These are phyloP conservation scores for Spea hammondii DNA, from an alignment of 2,797 vertebrate species.

Conservation along the genomic window DNA sequence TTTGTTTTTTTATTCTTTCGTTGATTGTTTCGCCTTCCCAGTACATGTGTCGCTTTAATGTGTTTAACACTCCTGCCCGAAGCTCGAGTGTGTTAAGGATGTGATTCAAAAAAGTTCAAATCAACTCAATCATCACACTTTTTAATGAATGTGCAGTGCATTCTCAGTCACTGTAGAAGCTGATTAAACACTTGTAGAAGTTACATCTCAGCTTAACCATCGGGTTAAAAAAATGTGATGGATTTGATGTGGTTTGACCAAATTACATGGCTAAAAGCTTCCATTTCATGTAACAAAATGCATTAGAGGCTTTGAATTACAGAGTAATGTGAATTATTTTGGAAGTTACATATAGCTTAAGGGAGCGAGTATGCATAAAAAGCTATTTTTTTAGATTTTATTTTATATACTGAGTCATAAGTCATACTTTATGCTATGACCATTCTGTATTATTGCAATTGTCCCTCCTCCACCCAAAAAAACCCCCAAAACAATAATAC, in stretches of 20 bases:
- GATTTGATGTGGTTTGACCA: slow-evolving; percentile 35
- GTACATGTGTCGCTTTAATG: too few relatives aligned
- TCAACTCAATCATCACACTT: slow-evolving; percentile 5
- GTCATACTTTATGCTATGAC: neutral
- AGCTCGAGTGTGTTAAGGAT: too few relatives aligned
- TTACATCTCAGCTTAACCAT: slow-evolving; percentile 18
- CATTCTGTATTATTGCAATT: neutral
- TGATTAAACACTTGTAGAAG: slow-evolving; percentile 17
- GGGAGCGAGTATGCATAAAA: neutral
- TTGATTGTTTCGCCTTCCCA: too few relatives aligned
- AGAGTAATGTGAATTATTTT: slow-evolving; percentile 5
- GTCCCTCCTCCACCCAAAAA: too few relatives aligned
- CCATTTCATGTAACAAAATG: slow-evolving; percentile 33
- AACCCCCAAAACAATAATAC: slow-evolving; percentile 42
- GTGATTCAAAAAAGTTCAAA: too few relatives aligned
- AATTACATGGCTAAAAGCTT: slow-evolving; percentile 40
- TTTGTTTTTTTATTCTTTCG: too few relatives aligned
- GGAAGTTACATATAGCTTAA: neutral
- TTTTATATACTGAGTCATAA: neutral
- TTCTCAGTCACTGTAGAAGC: slow-evolving; percentile 20
- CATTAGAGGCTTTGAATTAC: slow-evolving; percentile 14
- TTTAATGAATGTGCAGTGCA: slow-evolving; percentile 21
- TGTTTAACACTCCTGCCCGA: too few relatives aligned
- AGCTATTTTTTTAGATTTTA: neutral
- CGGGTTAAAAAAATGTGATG: slow-evolving; percentile 17